A percentile compares a stretch with the other conserved stretches of the same genome.
phyloP scores from a whole-genome alignment of 2,888 invertebrate species.

The Pachliopta kotzebuea region DNA sequence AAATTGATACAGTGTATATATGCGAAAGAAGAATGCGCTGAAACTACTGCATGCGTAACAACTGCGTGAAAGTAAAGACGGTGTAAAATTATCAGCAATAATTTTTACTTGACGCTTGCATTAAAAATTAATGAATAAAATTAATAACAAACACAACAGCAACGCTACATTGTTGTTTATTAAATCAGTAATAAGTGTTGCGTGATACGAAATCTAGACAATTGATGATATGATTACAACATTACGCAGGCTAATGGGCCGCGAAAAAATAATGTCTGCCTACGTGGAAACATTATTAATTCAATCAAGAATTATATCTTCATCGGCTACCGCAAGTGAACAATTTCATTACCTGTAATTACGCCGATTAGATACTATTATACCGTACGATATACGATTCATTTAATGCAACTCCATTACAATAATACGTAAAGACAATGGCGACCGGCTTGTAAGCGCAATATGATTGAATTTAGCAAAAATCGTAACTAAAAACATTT shows the following conservation, averaged over 20 bases:
- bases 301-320: constrained; percentile 67
- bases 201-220: constrained; percentile 43
- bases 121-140: constrained; percentile 12
- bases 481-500: constrained; percentile 27
- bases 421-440: constrained; percentile 67
- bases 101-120: constrained; percentile 1
- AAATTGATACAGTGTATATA: too few relatives aligned
- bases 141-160: constrained; percentile 23
- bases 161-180: constrained; percentile 37
- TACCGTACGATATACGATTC: constrained; percentile 60
- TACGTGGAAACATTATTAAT: constrained; percentile 56
- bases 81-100: constrained; percentile 6
- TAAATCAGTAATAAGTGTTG: constrained; percentile 38
- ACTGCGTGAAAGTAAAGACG: constrained; percentile 1
- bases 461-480: constrained; percentile 49
- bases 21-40: neutral
- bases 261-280: constrained; percentile 52
- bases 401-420: constrained; percentile 64
- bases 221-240: constrained; percentile 28
- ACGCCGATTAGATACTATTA: constrained; percentile 67
- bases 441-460: constrained; percentile 49
- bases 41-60: neutral
- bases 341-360: constrained; percentile 62
- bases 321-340: constrained; percentile 55
- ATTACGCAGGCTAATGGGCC: constrained; percentile 26